Percentiles rank a stretch among this genome's conserved stretches.
phyloP scores from a whole-genome alignment of 2,797 vertebrate genomes.

The Knipowitschia caucasica region DNA sequence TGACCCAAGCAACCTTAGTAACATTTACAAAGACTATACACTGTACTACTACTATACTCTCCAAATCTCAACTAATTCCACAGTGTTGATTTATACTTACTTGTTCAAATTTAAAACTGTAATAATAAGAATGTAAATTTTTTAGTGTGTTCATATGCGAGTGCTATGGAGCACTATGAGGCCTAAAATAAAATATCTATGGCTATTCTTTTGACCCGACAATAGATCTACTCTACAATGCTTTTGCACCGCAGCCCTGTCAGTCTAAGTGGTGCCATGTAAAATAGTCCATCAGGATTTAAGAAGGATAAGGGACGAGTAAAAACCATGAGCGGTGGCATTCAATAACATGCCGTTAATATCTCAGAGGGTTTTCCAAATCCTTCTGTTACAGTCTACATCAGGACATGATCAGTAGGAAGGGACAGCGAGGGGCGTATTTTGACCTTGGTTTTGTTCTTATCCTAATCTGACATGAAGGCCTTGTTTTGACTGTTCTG shows the following conservation, averaged over 20 bases:
- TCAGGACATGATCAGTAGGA: slow-evolving; percentile 28
- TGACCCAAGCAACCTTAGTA: too few relatives aligned
- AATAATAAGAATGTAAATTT: too few relatives aligned
- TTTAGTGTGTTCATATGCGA: too few relatives aligned
- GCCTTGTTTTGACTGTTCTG: slow-evolving; percentile 45
- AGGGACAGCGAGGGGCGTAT: slow-evolving; percentile 23
- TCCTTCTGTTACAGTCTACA: slow-evolving; percentile 48
- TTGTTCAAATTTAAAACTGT: too few relatives aligned
- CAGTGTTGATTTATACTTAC: too few relatives aligned
- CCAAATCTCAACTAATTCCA: too few relatives aligned
- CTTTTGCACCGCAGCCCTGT: slow-evolving; percentile 14
- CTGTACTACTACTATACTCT: too few relatives aligned
- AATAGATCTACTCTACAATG: slow-evolving; percentile 1
- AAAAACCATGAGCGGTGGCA: slow-evolving; percentile 41
- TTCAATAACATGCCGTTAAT: slow-evolving; percentile 61
- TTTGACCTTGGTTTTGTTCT: slow-evolving; percentile 31
- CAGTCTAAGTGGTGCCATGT: slow-evolving; percentile 31
- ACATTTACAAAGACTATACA: neutral
- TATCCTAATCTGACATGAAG: slow-evolving; percentile 51
- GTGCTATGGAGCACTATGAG: too few relatives aligned
- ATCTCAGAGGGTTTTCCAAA: slow-evolving; percentile 66
- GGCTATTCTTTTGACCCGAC: neutral
- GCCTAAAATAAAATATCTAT: too few relatives aligned
- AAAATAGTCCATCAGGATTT: slow-evolving; percentile 23
- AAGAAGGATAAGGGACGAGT: slow-evolving; percentile 49